A percentile compares a stretch with the other conserved stretches of the same genome.
These are phyloP conservation scores for Ophion ventricosus DNA, from an alignment of 2,888 invertebrate genomes.

Conservation along the genomic window DNA sequence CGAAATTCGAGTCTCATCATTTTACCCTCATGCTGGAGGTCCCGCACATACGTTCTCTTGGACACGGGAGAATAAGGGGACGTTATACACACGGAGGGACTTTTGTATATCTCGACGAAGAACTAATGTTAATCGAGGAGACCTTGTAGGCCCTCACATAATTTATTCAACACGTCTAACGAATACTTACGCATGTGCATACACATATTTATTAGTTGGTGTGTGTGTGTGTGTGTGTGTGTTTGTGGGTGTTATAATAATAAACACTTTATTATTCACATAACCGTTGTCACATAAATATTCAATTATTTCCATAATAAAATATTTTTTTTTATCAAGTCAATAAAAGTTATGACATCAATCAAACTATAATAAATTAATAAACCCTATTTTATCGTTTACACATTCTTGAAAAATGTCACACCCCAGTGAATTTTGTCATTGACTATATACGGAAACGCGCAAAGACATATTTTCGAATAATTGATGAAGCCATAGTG, in stretches of 20 bases:
- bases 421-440: too few relatives aligned
- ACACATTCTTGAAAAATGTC: too few relatives aligned
- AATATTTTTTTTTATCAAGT: too few relatives aligned
- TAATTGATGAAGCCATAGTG: background rate
- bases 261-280: background rate
- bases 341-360: too few relatives aligned
- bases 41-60: slow-evolving; percentile 42
- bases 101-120: slow-evolving; percentile 18
- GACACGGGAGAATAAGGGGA: slow-evolving; percentile 2
- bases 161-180: background rate
- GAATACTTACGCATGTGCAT: background rate
- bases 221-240: background rate
- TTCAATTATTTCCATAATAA: background rate
- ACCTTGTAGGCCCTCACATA: background rate
- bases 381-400: too few relatives aligned
- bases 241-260: background rate
- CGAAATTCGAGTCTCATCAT: slow-evolving; percentile 50
- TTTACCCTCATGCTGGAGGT: slow-evolving; percentile 54
- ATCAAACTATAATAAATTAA: too few relatives aligned
- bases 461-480: background rate
- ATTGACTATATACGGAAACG: too few relatives aligned
- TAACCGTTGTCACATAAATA: background rate
- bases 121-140: slow-evolving; percentile 22
- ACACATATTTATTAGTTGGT: background rate
- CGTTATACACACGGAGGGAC: background rate